phyloP scores from a whole-genome alignment of 2,113 vertebrate species.

The Brachyistius frenatus region DNA sequence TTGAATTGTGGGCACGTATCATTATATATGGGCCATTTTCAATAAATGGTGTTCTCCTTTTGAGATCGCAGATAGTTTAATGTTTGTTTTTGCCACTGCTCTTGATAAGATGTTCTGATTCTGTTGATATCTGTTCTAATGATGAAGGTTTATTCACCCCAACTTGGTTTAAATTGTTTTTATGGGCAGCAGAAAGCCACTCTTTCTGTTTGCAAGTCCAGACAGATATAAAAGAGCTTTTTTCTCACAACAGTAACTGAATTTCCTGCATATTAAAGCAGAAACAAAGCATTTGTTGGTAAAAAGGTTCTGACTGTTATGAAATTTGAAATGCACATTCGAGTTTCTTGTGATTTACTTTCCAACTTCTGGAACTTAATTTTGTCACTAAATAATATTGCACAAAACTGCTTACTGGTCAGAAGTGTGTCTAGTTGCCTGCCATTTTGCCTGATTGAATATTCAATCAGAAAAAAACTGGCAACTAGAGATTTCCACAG shows the following conservation, averaged over 20 bases:
- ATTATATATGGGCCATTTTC: constrained; percentile 28
- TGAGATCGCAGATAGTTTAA: constrained; percentile 34
- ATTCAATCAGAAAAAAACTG: constrained; percentile 1
- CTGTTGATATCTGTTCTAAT: not conserved
- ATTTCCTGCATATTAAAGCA: constrained; percentile 17
- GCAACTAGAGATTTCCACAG: constrained; percentile 17
- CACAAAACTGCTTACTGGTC: constrained; percentile 51
- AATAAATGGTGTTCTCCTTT: constrained; percentile 24
- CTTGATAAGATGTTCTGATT: constrained; percentile 39
- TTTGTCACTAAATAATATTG: constrained; percentile 46
- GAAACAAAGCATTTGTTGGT: constrained; percentile 28
- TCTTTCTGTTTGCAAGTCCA: not conserved
- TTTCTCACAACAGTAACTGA: constrained; percentile 8
- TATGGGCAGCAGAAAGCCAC: not conserved
- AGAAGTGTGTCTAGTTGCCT: constrained; percentile 34
- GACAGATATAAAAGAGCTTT: not conserved
- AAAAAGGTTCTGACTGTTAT: constrained; percentile 13
- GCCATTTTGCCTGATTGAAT: constrained; percentile 34
- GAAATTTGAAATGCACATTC: constrained; percentile 27
- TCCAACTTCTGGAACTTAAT: constrained; percentile 54
- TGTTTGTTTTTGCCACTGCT: constrained; percentile 28
- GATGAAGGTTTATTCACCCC: not conserved
- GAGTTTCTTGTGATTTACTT: constrained; percentile 27
- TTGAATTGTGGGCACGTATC: constrained; percentile 5
- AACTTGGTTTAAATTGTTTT: constrained; percentile 22